Base-by-base conservation (phyloP, 2,113 vertebrate species). In the Corvus moneduloides region DNA sequence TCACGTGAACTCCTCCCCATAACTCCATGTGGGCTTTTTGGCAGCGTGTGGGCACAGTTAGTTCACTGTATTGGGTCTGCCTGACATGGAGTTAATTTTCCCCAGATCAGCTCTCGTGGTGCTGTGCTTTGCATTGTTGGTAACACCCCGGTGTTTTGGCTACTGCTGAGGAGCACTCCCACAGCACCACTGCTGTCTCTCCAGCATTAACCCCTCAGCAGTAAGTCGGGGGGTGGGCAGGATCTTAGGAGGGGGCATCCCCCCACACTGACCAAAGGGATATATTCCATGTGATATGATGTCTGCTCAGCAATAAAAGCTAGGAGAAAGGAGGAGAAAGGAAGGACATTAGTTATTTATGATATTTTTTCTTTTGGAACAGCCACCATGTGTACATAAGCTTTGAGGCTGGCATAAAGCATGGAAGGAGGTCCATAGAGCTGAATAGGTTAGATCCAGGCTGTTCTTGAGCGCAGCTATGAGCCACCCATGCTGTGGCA, bases 21-120 rank as follows among this genome's bases (percentile, higher is more conserved):
- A 66, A 51, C 11, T 48, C 32, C 7, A 0, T 0, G 0, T 28
- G 32, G 18, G n/a, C 9, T 48, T 62, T 90, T 44, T 54, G 32
- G 39, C 71, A 54, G 55, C 1, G 0, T 2, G 16, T 62, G 59
- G 71, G 22, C 54, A 48, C 59, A 51, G 17, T n/a, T 17, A 37
- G 26, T 18, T 79, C 44, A 1, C 11, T 52, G 10, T 11, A 5
- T 16, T 22, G 49, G 55, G 11, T 33, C 16, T 69, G 69, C 37
- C 33, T 76, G 76, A 44, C 41, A 9, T 1, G 19, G 55, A 30
- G 49, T 20, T 69, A 12, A 6, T n/a, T 56, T 33, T 69, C 16
- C 33, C 56, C 37, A 49, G 4, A 13, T 9, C 35, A 49, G 68
- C 54, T 27, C 30, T 19, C 32, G 2, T 3, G 22, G 39, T 22